phyloP scores from a whole-genome alignment of 2,888 invertebrate species.

The Andrena haemorrhoa region DNA sequence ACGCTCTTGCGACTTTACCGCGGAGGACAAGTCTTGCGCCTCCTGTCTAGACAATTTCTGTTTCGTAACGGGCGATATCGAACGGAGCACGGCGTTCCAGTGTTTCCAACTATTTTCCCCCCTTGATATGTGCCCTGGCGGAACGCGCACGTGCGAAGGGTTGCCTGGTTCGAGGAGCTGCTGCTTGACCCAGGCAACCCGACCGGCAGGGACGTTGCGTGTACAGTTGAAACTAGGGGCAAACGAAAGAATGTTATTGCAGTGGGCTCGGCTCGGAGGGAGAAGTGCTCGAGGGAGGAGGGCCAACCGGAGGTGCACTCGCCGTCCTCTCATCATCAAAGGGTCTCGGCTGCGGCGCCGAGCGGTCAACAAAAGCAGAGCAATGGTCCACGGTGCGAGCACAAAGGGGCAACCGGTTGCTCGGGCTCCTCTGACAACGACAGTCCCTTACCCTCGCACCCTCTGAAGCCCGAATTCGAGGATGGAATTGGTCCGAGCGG shows the following conservation, averaged over 20 bases:
- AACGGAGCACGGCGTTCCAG: too few relatives aligned
- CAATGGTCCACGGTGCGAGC: conserved; percentile 65
- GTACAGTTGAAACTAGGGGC: neutral
- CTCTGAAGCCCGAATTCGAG: conserved; percentile 77
- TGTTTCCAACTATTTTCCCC: too few relatives aligned
- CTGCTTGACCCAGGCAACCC: too few relatives aligned
- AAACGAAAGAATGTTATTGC: conserved; percentile 64
- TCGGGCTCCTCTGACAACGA: conserved; percentile 77
- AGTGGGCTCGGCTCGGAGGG: conserved; percentile 70
- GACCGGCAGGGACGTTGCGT: neutral
- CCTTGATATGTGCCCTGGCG: too few relatives aligned
- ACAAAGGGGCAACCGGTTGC: conserved; percentile 64
- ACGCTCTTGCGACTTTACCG: conserved; percentile 37
- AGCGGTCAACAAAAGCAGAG: conserved; percentile 60
- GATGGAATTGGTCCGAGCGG: conserved; percentile 64
- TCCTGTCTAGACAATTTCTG: neutral
- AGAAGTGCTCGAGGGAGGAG: conserved; percentile 73
- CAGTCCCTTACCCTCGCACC: conserved; percentile 76
- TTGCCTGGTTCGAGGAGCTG: too few relatives aligned
- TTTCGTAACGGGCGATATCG: too few relatives aligned
- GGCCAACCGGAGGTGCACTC: conserved; percentile 62
- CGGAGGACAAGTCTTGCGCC: conserved; percentile 28
- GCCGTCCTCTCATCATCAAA: conserved; percentile 63
- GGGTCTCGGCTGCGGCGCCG: conserved; percentile 19
- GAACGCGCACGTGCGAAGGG: too few relatives aligned